A percentile compares a stretch with the other conserved stretches of the same genome.
Conservation (phyloP, 2,113 vertebrate genomes). For the Engraulis encrasicolus region DNA sequence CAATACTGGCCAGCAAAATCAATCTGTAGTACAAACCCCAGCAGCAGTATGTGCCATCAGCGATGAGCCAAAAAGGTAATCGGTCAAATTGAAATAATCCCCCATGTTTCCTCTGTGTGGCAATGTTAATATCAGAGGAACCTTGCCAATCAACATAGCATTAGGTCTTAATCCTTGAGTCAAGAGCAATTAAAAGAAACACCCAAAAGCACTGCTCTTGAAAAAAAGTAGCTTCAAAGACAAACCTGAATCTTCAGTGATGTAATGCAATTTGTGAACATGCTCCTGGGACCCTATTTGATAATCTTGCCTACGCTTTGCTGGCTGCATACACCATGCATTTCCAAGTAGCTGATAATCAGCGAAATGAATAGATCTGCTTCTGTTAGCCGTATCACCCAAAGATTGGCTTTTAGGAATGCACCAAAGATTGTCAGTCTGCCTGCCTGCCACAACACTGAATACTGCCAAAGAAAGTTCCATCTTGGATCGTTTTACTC, state of each 20-base stretch:
- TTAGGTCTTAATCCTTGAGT: constrained; percentile 86
- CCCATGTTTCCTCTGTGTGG: constrained; percentile 68
- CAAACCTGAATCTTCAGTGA: neutral
- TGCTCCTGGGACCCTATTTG: neutral
- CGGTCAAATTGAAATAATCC: constrained; percentile 85
- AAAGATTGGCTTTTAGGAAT: too few relatives aligned
- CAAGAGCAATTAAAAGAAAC: constrained; percentile 82
- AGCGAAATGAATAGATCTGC: neutral
- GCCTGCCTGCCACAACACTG: too few relatives aligned
- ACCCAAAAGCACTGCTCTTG: constrained; percentile 71
- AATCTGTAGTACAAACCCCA: constrained; percentile 87
- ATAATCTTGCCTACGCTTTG: neutral
- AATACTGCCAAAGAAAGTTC: too few relatives aligned
- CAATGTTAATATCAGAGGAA: constrained; percentile 82
- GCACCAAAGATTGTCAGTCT: constrained; percentile 55
- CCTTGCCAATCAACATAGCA: constrained; percentile 71
- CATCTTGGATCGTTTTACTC: neutral
- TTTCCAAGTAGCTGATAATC: neutral
- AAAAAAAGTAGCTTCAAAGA: constrained; percentile 45
- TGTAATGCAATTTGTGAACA: constrained; percentile 9
- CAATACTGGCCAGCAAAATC: constrained; percentile 86
- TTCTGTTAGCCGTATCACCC: neutral
- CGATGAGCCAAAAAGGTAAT: constrained; percentile 77
- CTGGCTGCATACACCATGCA: neutral
- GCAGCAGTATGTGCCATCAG: constrained; percentile 77